These are phyloP conservation scores for Herminia tarsipennalis DNA, from an alignment of 2,888 invertebrate genomes.

Conservation along the genomic window DNA sequence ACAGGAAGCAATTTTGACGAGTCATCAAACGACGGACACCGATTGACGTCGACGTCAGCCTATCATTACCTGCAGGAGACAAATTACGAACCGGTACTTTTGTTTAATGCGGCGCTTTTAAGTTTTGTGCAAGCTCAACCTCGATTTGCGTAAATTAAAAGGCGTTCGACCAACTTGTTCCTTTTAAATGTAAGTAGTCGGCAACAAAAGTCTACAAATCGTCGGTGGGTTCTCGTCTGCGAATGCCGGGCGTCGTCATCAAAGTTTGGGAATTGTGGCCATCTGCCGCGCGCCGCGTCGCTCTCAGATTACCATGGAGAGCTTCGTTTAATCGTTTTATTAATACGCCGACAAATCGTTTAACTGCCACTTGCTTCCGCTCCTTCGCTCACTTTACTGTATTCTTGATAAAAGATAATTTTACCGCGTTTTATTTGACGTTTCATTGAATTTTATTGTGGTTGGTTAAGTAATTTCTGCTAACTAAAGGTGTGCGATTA, in stretches of 20 bases:
- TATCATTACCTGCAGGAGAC: slow-evolving; percentile 66
- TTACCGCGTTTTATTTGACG: slow-evolving; percentile 30
- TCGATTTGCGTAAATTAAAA: slow-evolving; percentile 49
- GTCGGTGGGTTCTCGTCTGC: slow-evolving; percentile 66
- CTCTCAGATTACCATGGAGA: slow-evolving; percentile 82
- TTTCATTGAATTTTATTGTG: slow-evolving; percentile 4
- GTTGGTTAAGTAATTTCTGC: no score
- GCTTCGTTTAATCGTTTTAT: slow-evolving; percentile 85
- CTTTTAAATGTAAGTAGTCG: slow-evolving; percentile 64
- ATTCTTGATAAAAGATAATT: slow-evolving; percentile 39
- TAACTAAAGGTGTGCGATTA: no score
- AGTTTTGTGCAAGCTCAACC: slow-evolving; percentile 25
- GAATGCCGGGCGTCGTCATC: slow-evolving; percentile 77
- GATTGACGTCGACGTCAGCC: slow-evolving; percentile 69
- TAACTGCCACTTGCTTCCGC: slow-evolving; percentile 70
- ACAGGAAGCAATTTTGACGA: slow-evolving; percentile 84
- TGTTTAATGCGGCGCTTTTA: slow-evolving; percentile 38
- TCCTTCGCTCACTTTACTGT: slow-evolving; percentile 53
- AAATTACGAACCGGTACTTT: slow-evolving; percentile 46
- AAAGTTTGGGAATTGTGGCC: slow-evolving; percentile 83
- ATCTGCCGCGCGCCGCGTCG: slow-evolving; percentile 79
- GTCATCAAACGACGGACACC: slow-evolving; percentile 81
- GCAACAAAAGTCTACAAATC: slow-evolving; percentile 75
- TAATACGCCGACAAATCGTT: slow-evolving; percentile 84
- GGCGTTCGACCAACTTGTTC: slow-evolving; percentile 56